Percentiles rank a stretch among this genome's conserved stretches.
These are phyloP conservation scores for Pipa parva DNA, from an alignment of 2,113 vertebrate species.

Conservation along the genomic window DNA sequence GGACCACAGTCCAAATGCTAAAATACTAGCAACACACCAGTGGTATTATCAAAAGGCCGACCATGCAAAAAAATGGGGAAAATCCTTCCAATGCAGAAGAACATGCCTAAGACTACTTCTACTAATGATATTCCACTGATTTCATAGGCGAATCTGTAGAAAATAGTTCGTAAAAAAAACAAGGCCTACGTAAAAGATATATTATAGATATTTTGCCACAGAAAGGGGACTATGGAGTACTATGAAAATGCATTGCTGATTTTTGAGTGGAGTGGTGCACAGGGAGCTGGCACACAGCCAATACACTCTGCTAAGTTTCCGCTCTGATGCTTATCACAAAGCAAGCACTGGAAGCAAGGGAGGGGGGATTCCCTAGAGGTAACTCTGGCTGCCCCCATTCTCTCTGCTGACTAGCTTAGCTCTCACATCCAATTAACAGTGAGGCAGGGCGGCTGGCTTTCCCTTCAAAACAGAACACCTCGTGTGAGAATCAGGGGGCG, in stretches of 20 bases:
- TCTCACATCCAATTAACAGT: slow-evolving; percentile 34
- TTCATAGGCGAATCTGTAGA: no score
- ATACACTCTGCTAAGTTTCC: slow-evolving; percentile 22
- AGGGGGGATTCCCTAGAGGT: slow-evolving; percentile 17
- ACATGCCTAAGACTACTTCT: no score
- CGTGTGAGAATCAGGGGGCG: slow-evolving; percentile 26
- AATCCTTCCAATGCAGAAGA: no score
- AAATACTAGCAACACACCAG: no score
- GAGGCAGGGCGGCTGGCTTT: slow-evolving; percentile 34
- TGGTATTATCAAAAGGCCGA: no score
- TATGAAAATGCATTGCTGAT: slow-evolving; percentile 5
- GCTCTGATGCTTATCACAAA: slow-evolving; percentile 30
- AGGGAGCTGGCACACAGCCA: slow-evolving; percentile 31
- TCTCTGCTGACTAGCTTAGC: slow-evolving; percentile 43
- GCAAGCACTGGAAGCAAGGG: slow-evolving; percentile 7
- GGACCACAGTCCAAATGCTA: no score
- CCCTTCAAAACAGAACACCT: slow-evolving; percentile 34
- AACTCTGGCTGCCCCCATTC: neutral
- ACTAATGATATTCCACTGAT: no score
- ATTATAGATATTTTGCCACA: no score
- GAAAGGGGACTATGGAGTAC: neutral
- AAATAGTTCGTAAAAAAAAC: no score
- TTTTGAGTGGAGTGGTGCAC: slow-evolving; percentile 17
- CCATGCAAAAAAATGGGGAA: no score
- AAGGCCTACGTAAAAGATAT: no score